Percentiles rank a stretch among this genome's conserved stretches.
Evolutionary conservation across 2,888 invertebrate species (phyloP).

Genomic region (Erpobdella octoculata): DNA sequence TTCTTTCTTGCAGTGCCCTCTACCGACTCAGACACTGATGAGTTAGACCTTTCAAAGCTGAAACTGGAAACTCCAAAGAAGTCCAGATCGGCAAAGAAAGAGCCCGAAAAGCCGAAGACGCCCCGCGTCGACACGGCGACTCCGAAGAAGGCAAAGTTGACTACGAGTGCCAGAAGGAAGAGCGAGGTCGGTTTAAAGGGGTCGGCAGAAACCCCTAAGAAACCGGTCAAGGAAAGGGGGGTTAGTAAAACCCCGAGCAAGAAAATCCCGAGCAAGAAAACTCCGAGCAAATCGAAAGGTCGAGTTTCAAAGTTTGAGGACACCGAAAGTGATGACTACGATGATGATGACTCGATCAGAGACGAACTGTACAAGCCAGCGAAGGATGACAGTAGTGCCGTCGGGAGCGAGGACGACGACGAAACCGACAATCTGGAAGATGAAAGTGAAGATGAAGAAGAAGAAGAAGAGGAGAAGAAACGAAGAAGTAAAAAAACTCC

Average conservation of each 20-base stretch:
- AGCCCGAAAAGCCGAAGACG: neutral
- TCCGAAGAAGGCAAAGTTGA: neutral
- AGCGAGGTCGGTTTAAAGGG: neutral
- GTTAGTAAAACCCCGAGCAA: too few species aligned
- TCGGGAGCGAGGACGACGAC: neutral
- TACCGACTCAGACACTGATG: too few species aligned
- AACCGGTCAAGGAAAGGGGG: too few species aligned
- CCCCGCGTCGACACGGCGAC: neutral
- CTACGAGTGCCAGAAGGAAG: neutral
- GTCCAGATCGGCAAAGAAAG: neutral
- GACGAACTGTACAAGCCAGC: neutral
- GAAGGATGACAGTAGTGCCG: neutral
- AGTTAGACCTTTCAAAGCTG: too few species aligned
- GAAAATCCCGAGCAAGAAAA: too few species aligned
- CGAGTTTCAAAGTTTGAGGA: too few species aligned
- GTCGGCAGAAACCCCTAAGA: neutral
- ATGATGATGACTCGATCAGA: neutral
- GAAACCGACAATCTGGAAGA: neutral
- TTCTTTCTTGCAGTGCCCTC: too few species aligned
- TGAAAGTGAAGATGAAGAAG: neutral
- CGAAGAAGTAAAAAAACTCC: too few species aligned
- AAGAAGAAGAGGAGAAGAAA: conserved; percentile 12
- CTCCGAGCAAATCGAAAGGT: too few species aligned
- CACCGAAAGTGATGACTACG: too few species aligned
- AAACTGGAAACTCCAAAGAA: neutral